phyloP scores from a whole-genome alignment of 2,113 vertebrate species.

The Lepidiolamprologus cunningtoni region DNA sequence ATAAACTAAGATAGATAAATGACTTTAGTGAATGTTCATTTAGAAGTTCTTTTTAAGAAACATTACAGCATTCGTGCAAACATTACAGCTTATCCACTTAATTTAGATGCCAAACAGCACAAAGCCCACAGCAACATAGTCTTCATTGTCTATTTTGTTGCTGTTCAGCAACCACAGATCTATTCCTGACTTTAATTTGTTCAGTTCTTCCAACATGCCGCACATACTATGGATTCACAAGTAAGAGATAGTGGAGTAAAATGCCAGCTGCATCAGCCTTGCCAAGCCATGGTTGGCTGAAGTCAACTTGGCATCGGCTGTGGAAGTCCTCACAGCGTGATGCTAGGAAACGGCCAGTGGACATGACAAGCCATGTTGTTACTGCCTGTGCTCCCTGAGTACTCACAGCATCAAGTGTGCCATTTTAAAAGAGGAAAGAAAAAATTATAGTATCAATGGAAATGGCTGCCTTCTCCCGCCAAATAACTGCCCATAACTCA shows the following conservation, averaged over 20 bases:
- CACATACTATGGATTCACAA: slow-evolving; percentile 58
- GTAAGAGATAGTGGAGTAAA: slow-evolving; percentile 61
- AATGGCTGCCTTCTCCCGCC: slow-evolving; percentile 26
- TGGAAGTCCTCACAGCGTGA: slow-evolving; percentile 74
- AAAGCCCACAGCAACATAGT: not conserved
- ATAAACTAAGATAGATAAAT: not conserved
- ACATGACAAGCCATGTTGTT: slow-evolving; percentile 76
- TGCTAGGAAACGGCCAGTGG: slow-evolving; percentile 70
- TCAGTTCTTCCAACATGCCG: slow-evolving; percentile 44
- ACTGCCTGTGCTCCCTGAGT: slow-evolving; percentile 67
- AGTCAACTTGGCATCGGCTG: slow-evolving; percentile 65
- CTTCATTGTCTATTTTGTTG: not conserved
- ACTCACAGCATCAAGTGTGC: slow-evolving; percentile 58
- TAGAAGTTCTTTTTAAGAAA: not conserved
- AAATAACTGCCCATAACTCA: not conserved
- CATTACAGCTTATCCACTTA: not conserved
- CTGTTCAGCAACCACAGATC: not conserved
- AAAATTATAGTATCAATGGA: slow-evolving; percentile 10
- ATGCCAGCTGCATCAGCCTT: slow-evolving; percentile 65
- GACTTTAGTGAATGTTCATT: not conserved
- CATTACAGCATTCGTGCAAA: not conserved
- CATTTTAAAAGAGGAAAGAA: slow-evolving; percentile 43
- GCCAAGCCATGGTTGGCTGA: slow-evolving; percentile 65
- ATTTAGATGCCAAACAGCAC: not conserved
- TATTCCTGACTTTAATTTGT: slow-evolving; percentile 45